A percentile compares a stretch with the other conserved stretches of the same genome.
Evolutionary conservation across 2,888 invertebrate genomes (phyloP).

Genomic region (Synergus laeviventris): DNA sequence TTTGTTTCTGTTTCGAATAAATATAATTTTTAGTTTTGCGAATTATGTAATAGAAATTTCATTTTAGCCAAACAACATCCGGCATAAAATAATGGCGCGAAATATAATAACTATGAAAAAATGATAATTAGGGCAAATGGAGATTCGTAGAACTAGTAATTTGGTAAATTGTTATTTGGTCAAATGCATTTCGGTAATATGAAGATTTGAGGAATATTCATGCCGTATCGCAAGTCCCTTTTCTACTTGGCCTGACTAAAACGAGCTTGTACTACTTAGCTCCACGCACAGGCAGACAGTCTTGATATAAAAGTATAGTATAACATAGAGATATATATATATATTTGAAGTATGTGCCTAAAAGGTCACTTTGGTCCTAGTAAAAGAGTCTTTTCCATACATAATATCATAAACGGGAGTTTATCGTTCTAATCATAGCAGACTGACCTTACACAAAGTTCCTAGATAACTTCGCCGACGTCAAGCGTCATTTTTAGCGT

Average conservation of each 20-base stretch:
- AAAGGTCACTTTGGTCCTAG: background rate
- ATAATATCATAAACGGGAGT: background rate
- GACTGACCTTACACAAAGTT: conserved; percentile 23
- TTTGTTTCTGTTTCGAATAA: too few species aligned
- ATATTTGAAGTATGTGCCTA: background rate
- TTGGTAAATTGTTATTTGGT: background rate
- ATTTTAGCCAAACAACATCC: too few species aligned
- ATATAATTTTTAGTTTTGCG: too few species aligned
- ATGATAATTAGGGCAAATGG: too few species aligned
- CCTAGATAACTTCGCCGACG: conserved; percentile 10
- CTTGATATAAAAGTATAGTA: background rate
- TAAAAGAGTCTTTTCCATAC: background rate
- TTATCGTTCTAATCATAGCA: conserved; percentile 15
- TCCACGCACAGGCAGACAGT: conserved; percentile 12
- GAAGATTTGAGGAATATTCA: background rate
- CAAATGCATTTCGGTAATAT: too few species aligned
- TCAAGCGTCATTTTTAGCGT: conserved; percentile 17
- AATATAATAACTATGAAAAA: too few species aligned
- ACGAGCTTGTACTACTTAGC: conserved; percentile 37
- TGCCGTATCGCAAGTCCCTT: conserved; percentile 2
- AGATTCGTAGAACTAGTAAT: too few species aligned
- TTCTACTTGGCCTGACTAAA: conserved; percentile 39
- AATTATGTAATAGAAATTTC: too few species aligned
- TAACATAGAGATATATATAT: background rate
- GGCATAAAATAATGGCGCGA: too few species aligned